Base-by-base conservation (phyloP, 2,888 invertebrate species). In the Chymomyza caudatula region DNA sequence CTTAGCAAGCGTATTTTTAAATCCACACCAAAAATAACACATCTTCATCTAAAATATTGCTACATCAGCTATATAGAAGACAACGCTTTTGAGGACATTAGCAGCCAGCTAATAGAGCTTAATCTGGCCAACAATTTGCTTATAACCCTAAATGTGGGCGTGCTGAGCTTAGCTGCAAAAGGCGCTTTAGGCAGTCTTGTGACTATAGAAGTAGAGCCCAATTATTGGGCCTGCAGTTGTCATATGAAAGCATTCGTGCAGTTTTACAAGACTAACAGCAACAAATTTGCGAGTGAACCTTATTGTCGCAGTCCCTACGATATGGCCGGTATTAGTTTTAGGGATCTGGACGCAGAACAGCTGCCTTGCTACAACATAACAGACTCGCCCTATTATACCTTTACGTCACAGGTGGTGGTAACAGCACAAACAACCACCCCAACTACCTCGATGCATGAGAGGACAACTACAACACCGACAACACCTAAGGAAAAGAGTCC, bases 171-270 rank as follows among this genome's bases (percentile, higher is more conserved):
- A 5, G 17, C 2, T 44, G 23, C 1, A 23, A n/a, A n/a, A n/a
- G n/a, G n/a, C n/a, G 67, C 22, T 3, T 3, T 51, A 0, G 37
- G 22, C 1, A 70, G 17, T 17, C 59, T 51, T 0, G 54, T 71
- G 0, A 63, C 81, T 4, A 20, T 88, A 2, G 85, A 82, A 19
- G 25, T 89, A 3, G 71, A 83, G 2, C 74, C 77, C 0, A 89
- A 89, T 59, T 67, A 75, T 4, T 89, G 88, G 88, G 8, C 64
- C 2, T 89, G 89, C 57, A 67, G 85, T 60, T 89, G 89, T 23
- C 19, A 77, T 0, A 55, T 89, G 2, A 47, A 60, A 2, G 63
- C 74, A 0, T 43, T 89, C 3, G 63, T 76, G 0, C n/a, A 69
- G 0, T 72, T 78, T 37, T 88, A 83, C 43, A 29, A 49, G 0